phyloP scores from a whole-genome alignment of 2,888 invertebrate genomes.

The Rhagophthalmus giganteus region DNA sequence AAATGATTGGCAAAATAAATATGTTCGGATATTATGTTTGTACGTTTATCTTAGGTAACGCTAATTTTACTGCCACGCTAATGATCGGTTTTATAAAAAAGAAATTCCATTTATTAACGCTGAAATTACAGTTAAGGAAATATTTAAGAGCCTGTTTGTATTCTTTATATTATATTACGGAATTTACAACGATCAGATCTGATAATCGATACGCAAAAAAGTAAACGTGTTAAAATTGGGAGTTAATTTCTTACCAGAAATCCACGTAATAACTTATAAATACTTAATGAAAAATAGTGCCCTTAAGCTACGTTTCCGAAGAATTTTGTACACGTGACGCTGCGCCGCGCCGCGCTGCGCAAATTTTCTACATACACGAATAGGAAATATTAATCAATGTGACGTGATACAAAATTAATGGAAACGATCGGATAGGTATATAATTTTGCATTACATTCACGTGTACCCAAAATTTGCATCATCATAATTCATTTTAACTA shows the following conservation, averaged over 20 bases:
- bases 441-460: slow-evolving; percentile 25
- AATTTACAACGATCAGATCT: no score
- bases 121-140: no score
- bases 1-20: slow-evolving; percentile 31
- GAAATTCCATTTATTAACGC: no score
- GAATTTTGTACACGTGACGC: slow-evolving; percentile 15
- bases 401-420: slow-evolving; percentile 37
- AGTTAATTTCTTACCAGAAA: slow-evolving; percentile 32
- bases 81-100: no score
- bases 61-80: no score
- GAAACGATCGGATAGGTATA: slow-evolving; percentile 6
- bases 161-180: no score
- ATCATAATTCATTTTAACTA: slow-evolving; percentile 43
- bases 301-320: slow-evolving; percentile 11
- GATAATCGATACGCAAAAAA: no score
- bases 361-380: slow-evolving; percentile 1
- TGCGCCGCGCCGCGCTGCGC: no score
- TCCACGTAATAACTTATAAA: slow-evolving; percentile 27
- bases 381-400: slow-evolving; percentile 20
- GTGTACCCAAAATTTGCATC: slow-evolving; percentile 43
- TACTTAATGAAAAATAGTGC: slow-evolving; percentile 27
- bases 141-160: no score
- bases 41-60: no score
- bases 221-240: slow-evolving; percentile 36
- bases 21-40: slow-evolving; percentile 9